Base-by-base conservation (phyloP, 2,113 vertebrate species). In the Amphilophus citrinellus region DNA sequence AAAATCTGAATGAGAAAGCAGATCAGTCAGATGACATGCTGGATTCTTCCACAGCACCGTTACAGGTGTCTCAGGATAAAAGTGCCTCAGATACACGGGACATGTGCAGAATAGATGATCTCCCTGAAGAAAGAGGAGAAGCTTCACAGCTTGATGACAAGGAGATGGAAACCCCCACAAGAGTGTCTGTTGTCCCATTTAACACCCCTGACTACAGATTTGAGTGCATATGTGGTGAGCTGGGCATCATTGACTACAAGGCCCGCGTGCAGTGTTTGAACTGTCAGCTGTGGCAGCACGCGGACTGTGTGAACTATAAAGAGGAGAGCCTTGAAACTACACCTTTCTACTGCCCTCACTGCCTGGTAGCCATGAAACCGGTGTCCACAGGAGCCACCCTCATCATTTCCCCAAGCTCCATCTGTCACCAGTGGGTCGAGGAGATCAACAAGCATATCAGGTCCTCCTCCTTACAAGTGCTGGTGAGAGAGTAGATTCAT, bases 341-440 rank as follows among this genome's bases (percentile, higher is more conserved):
- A 0, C 98, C 98, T 0, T 99, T 99, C 93, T 99, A 99, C 93
- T 99, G 98, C 86, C 98, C 98, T 17, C 98, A 99, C 89, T 99
- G 98, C 88, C 96, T 99, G 10, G 98, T 99, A 13, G 98, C 98
- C 59, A 99, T 99, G 98, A 97, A 97, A 10, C 98, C 98, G 0
- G 97, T 99, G 76, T 96, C 97, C 61, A 98, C 98, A 1, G 95
- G 98, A 39, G 98, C 98, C 0, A 99, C 98, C 57, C 96, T 99
- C 76, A 99, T 99, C 61, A 98, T 99, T 94, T 99, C 98, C 1
- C 98, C 98, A 0, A 99, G 98, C 94, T 99, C 98, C 84, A 99
- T 99, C 93, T 99, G 98, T 92, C 98, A 99, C 90, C 98, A 99
- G 89, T 99, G 98, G 98, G 98, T 99, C 60, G 98, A 99, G 87